These are phyloP conservation scores for Solenodon paradoxus DNA, from an alignment of 2,113 vertebrate genomes.

Conservation along the genomic window DNA sequence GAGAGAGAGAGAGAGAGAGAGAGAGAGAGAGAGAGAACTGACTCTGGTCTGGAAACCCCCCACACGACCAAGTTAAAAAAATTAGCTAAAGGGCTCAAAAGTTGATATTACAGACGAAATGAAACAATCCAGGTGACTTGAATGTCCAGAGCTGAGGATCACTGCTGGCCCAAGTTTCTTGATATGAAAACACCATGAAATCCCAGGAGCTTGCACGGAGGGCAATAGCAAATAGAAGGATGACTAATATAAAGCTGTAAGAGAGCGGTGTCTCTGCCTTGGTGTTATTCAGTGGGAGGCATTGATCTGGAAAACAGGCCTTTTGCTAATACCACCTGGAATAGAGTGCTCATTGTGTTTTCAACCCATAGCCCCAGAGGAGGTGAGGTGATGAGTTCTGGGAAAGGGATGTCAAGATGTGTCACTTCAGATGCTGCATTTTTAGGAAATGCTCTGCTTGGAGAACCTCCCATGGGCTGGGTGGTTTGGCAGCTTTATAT, in stretches of 20 bases:
- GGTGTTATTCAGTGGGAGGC: neutral
- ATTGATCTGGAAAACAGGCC: neutral
- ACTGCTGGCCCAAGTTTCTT: neutral
- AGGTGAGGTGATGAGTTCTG: conserved; percentile 50
- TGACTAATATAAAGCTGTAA: neutral
- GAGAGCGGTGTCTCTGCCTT: neutral
- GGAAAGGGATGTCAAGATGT: conserved; percentile 56
- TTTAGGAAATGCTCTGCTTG: conserved; percentile 60
- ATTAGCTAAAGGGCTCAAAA: neutral
- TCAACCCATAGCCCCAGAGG: conserved; percentile 6
- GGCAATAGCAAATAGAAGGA: neutral
- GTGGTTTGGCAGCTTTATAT: conserved; percentile 63
- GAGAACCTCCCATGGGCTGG: conserved; percentile 22
- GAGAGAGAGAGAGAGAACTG: no score
- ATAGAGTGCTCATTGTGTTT: conserved; percentile 43
- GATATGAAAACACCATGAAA: neutral
- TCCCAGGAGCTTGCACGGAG: neutral
- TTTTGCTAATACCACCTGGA: conserved; percentile 31
- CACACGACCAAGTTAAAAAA: neutral
- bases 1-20: no score
- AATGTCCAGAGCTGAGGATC: neutral
- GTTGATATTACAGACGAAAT: neutral
- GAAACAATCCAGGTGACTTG: neutral
- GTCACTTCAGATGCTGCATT: conserved; percentile 44
- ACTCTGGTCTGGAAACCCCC: neutral